Conservation (phyloP, 1,140 invertebrate genomes). For the Bilobella aurantiaca region DNA sequence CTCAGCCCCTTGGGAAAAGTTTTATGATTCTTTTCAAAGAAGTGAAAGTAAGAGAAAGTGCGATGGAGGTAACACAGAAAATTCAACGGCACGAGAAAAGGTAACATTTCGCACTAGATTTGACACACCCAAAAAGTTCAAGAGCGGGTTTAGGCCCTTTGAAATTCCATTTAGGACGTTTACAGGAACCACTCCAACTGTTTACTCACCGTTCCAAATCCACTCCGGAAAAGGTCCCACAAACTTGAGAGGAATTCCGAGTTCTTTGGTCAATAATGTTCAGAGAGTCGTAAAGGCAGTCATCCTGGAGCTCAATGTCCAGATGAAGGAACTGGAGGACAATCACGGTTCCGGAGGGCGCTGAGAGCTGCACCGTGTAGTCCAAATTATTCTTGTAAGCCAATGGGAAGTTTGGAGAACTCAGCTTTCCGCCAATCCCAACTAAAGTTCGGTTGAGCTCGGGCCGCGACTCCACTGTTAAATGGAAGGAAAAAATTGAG, state of each 20-base stretch:
- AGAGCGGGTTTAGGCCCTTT: neutral
- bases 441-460: constrained; percentile 44
- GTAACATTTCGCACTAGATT: neutral
- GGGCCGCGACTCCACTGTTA: constrained; percentile 37
- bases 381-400: constrained; percentile 58
- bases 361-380: constrained; percentile 51
- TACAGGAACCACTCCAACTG: neutral
- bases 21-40: neutral
- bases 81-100: neutral
- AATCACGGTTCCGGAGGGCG: constrained; percentile 50
- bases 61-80: neutral
- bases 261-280: constrained; percentile 41
- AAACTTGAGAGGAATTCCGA: constrained; percentile 31
- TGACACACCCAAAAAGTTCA: neutral
- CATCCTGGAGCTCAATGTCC: constrained; percentile 58
- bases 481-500: constrained; percentile 8
- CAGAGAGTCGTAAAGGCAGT: constrained; percentile 67
- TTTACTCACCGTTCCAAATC: constrained; percentile 35
- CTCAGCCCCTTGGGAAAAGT: no score
- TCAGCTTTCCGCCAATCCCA: constrained; percentile 47
- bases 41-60: neutral
- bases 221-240: constrained; percentile 30
- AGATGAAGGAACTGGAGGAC: constrained; percentile 54
- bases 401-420: constrained; percentile 53
- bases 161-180: neutral